Evolutionary conservation across 2,888 invertebrate species (phyloP).

Genomic region (Hanleya hanleyi): DNA sequence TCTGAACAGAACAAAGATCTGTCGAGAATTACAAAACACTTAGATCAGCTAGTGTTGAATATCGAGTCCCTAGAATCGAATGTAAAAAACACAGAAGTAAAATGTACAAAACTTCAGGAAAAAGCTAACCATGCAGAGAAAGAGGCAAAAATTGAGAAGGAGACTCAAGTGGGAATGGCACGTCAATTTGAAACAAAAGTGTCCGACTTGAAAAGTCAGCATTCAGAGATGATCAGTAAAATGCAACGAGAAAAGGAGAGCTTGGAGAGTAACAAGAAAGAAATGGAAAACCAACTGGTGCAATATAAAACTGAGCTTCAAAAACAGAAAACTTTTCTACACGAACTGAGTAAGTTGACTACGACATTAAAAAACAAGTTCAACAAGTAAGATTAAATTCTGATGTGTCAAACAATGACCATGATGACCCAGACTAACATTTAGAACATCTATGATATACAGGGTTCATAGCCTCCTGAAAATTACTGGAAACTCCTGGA

Average conservation of each 20-base stretch:
- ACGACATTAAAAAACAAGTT: too few relatives aligned
- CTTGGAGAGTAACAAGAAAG: conserved; percentile 45
- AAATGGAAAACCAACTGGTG: conserved; percentile 51
- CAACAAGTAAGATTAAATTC: too few relatives aligned
- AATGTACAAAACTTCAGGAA: conserved; percentile 54
- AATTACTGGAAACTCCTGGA: too few relatives aligned
- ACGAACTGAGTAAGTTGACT: conserved; percentile 49
- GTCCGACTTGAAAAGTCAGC: conserved; percentile 50
- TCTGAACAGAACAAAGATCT: conserved; percentile 70
- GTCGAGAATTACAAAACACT: conserved; percentile 60
- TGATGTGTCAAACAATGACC: too few relatives aligned
- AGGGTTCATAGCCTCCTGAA: too few relatives aligned
- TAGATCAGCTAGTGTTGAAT: conserved; percentile 52
- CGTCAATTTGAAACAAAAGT: conserved; percentile 63
- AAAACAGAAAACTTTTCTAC: conserved; percentile 49
- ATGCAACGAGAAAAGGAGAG: conserved; percentile 51
- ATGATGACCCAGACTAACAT: too few relatives aligned
- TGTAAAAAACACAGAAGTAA: conserved; percentile 51
- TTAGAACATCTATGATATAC: too few relatives aligned
- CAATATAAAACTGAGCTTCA: conserved; percentile 47
- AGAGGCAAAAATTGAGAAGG: conserved; percentile 60
- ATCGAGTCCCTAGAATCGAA: conserved; percentile 63
- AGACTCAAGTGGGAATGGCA: conserved; percentile 50
- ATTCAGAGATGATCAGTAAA: conserved; percentile 44
- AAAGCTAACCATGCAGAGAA: conserved; percentile 55